These are phyloP conservation scores for Procavia capensis DNA, from an alignment of 2,113 vertebrate species.

Conservation along the genomic window DNA sequence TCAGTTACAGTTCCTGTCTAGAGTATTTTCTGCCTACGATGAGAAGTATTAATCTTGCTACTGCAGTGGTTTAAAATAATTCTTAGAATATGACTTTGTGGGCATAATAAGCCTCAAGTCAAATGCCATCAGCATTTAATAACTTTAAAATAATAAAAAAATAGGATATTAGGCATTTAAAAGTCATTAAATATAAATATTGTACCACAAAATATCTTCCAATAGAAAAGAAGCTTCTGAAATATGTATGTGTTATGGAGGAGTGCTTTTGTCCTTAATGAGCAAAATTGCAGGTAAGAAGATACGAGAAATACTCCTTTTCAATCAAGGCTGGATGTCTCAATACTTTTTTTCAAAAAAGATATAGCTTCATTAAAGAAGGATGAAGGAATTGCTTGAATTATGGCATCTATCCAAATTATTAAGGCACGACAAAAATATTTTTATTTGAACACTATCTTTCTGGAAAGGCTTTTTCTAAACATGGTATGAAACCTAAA, in stretches of 20 bases:
- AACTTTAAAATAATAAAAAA: background rate
- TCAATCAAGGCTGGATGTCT: background rate
- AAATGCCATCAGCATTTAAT: background rate
- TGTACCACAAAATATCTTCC: background rate
- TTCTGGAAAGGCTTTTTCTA: background rate
- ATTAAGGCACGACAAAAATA: background rate
- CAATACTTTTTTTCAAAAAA: background rate
- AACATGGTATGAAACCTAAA: background rate
- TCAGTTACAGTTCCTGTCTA: too few relatives aligned
- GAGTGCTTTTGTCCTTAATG: background rate
- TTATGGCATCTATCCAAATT: background rate
- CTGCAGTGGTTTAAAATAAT: background rate
- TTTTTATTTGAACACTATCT: background rate
- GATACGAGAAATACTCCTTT: background rate
- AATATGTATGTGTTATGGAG: background rate
- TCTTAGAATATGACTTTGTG: background rate
- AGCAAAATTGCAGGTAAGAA: background rate
- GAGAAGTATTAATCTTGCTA: background rate
- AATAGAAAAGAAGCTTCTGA: conserved; percentile 3
- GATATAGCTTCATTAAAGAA: background rate
- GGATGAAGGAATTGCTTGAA: background rate
- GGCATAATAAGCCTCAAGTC: background rate
- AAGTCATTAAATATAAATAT: background rate
- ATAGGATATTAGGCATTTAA: background rate
- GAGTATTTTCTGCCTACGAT: too few relatives aligned